Evolutionary conservation across 2,113 vertebrate species (phyloP).

Genomic region (Notarius lentiginosus): DNA sequence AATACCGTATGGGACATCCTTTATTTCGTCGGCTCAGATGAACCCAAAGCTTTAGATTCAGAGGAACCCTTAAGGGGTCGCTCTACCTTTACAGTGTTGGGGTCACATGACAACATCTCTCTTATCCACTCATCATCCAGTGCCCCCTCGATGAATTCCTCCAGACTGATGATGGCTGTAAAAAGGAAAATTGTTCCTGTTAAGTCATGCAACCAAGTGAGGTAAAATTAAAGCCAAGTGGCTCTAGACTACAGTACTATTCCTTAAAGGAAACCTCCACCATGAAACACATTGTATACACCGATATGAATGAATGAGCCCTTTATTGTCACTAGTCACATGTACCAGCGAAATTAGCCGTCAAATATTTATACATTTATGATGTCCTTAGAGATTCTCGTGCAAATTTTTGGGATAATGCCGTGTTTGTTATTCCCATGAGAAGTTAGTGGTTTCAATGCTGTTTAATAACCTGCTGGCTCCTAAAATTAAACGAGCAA

Average conservation of each 20-base stretch:
- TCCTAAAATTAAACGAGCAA: not conserved
- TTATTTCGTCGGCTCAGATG: not conserved
- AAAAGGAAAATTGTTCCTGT: not conserved
- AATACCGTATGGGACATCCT: not conserved
- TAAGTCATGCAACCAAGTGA: not conserved
- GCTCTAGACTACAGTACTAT: not conserved
- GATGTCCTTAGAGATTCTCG: not conserved
- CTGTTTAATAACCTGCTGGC: not conserved
- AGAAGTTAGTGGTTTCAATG: not conserved
- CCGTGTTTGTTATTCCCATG: not conserved
- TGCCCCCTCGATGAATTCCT: slow-evolving; percentile 73
- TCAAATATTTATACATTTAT: no score
- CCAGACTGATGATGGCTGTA: slow-evolving; percentile 71
- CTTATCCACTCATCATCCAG: slow-evolving; percentile 73
- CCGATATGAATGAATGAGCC: no score
- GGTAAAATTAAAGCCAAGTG: not conserved
- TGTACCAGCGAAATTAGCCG: no score
- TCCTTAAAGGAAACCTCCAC: not conserved
- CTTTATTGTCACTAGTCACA: no score
- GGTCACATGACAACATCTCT: slow-evolving; percentile 76
- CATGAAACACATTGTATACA: not conserved
- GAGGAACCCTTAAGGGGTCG: slow-evolving; percentile 54
- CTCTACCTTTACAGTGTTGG: slow-evolving; percentile 66
- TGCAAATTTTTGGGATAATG: not conserved
- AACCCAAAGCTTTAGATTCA: slow-evolving; percentile 24